These are phyloP conservation scores for Margarornis squamiger DNA, from an alignment of 2,797 vertebrate genomes.

Conservation along the genomic window DNA sequence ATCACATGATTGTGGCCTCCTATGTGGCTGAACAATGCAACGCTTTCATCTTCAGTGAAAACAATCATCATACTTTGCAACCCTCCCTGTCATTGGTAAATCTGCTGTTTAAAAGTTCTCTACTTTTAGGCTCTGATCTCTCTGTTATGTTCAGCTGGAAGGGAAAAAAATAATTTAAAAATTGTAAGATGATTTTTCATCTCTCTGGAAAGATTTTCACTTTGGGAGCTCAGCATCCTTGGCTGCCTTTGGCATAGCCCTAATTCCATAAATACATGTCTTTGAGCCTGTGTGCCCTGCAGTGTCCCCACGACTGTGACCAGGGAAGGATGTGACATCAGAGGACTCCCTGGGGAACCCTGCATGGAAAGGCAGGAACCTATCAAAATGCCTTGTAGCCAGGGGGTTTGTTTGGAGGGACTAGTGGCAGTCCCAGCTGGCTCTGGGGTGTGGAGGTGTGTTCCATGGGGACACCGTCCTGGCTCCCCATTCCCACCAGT, in stretches of 20 bases:
- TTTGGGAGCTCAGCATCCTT: background rate
- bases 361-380: background rate
- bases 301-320: background rate
- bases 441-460: background rate
- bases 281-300: background rate
- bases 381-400: background rate
- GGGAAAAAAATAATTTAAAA: rapidly evolving
- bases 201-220: background rate
- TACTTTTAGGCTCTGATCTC: background rate
- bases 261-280: background rate
- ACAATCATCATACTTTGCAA: background rate
- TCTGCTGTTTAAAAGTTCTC: background rate
- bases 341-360: background rate
- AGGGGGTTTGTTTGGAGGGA: background rate
- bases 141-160: background rate
- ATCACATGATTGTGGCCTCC: background rate
- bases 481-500: background rate
- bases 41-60: background rate
- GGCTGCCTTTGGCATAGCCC: background rate
- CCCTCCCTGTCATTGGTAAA: background rate
- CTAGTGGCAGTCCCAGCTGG: background rate
- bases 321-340: background rate
- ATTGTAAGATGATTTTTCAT: background rate
- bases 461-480: background rate
- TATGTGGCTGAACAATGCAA: background rate